Evolutionary conservation across 2,113 vertebrate species (phyloP).

Genomic region (Synodontis membranacea): DNA sequence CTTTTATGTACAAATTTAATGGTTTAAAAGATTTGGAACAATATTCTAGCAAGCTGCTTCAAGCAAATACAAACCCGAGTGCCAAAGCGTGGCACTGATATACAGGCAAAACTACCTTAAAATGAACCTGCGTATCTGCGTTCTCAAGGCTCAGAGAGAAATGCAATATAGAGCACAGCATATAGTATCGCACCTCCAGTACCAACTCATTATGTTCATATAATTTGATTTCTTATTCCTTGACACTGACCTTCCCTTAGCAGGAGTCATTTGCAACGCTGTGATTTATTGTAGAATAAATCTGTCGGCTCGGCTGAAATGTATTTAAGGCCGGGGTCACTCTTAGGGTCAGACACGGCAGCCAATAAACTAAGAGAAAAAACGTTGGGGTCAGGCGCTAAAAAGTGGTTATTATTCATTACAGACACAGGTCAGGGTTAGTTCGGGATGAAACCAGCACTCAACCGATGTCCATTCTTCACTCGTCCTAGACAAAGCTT

Average conservation of each 20-base stretch:
- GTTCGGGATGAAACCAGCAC: constrained; percentile 1
- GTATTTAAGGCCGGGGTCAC: constrained; percentile 70
- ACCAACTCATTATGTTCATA: constrained; percentile 29
- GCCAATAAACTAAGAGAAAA: constrained; percentile 67
- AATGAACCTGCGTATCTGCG: not conserved
- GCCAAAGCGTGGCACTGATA: not conserved
- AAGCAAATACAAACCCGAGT: not conserved
- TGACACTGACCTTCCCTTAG: constrained; percentile 68
- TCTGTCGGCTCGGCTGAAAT: constrained; percentile 70
- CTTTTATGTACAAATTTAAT: not conserved
- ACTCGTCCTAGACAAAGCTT: not conserved
- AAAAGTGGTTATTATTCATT: constrained; percentile 44
- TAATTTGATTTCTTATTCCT: constrained; percentile 64
- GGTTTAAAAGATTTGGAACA: not conserved
- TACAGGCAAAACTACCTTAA: not conserved
- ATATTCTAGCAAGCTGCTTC: not conserved
- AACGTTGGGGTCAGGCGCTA: constrained; percentile 44
- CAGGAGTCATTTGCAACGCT: constrained; percentile 63
- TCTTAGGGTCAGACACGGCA: constrained; percentile 68
- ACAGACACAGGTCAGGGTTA: constrained; percentile 25
- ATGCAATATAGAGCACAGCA: not conserved
- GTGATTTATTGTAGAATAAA: constrained; percentile 76
- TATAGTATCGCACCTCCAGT: not conserved
- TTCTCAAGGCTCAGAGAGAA: not conserved
- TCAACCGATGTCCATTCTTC: not conserved